Base-by-base conservation (phyloP, 2,113 vertebrate species). In the Nibea albiflora region DNA sequence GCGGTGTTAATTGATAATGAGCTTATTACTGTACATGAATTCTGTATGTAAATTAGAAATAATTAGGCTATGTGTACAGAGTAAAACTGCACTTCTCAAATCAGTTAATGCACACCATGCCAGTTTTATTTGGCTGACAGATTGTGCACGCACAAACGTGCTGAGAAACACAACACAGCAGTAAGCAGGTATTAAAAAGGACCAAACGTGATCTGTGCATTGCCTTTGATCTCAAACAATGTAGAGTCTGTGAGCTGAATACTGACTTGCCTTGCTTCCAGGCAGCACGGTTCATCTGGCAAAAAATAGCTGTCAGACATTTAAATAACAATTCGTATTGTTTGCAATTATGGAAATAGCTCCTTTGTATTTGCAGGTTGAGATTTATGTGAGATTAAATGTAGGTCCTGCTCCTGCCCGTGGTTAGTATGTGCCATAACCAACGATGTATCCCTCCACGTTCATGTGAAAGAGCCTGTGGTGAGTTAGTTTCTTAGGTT, bases 321-420 rank as follows among this genome's bases (percentile, higher is more conserved):
- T 65, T 74, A 56, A 72, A 78, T 57, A 72, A 57, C 70, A 84
- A 56, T 77, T 83, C 26, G 49, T 35, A 63, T 60, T 66, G 16
- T 88, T 86, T 76, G 74, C 12, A 26, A 72, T 53, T 26, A 60
- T 61, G 20, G n/a, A 78, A 76, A 74, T 66, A 20, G 68, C 52
- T 63, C 39, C 50, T 64, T 70, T 81, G 72, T 74, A 74, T 76
- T 80, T 83, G 61, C n/a, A 73, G 72, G 28, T 67, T 74, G 70
- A 65, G 72, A 89, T 90, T 88, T 80, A 68, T 86, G 65, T 54
- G 35, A 84, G 66, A 68, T 85, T 66, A 76, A 77, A 85, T 69
- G 28, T 50, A 73, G 72, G 68, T 61, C 31, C 52, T 70, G 70
- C 53, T 82, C 46, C 62, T 83, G 58, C 76, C 53, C 4, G 53